phyloP scores from a whole-genome alignment of 2,113 vertebrate genomes.

The Otus sunia region DNA sequence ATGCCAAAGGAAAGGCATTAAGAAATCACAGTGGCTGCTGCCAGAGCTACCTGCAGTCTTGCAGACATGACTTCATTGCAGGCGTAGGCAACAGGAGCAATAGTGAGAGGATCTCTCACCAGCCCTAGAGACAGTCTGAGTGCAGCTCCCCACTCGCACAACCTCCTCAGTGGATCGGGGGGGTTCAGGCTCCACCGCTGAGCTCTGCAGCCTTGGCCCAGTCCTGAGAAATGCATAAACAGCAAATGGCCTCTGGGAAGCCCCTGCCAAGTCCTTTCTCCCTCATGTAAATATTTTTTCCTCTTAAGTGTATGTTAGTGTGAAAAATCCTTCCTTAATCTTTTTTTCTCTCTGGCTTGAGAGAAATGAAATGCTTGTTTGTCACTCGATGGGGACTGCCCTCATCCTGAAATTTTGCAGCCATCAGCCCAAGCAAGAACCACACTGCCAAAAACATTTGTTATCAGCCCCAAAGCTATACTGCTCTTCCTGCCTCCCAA shows the following conservation, averaged over 20 bases:
- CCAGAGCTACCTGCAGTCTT: not conserved
- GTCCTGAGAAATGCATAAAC: slow-evolving; percentile 16
- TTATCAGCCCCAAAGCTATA: not conserved
- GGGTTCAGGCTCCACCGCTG: not conserved
- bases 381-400: not conserved
- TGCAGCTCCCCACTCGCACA: fast-evolving
- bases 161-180: fast-evolving
- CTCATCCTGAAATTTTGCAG: not conserved
- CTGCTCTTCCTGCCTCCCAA: not conserved
- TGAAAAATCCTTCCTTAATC: slow-evolving; percentile 34
- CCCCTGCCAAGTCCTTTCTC: slow-evolving; percentile 39
- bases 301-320: slow-evolving; percentile 13
- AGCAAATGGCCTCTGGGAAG: not conserved
- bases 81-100: not conserved
- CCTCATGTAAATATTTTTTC: slow-evolving; percentile 46
- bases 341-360: not conserved
- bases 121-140: not conserved
- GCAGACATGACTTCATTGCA: not conserved
- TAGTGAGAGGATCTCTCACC: not conserved
- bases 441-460: not conserved
- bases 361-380: not conserved
- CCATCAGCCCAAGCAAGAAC: not conserved
- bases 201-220: not conserved
- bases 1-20: not conserved
- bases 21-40: not conserved